Evolutionary conservation across 2,113 vertebrate genomes (phyloP), one percentile per base, ranked within the genome.

Genomic region (Rhinopomastus cyanomelas): DNA sequence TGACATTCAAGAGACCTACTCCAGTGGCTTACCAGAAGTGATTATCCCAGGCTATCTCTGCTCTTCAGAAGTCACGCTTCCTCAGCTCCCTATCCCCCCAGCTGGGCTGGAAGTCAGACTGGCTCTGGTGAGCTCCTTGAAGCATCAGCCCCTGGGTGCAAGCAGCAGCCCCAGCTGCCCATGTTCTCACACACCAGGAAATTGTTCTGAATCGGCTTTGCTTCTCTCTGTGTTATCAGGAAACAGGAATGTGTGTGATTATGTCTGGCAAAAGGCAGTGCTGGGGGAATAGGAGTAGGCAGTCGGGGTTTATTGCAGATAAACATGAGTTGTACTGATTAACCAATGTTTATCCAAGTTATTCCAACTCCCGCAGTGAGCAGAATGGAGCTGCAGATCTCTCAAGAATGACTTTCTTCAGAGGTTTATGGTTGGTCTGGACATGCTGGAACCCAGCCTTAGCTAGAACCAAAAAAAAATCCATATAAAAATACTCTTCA

Each of bases 201-300:
- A 52, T 36, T 55, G 62, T 51, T 73, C 86, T 39, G n/a, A 82
- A 87, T 80, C 78, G 59, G 20, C 44, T 85, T 82, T 56, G 32
- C 30, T 90, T 46, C 48, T 87, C 21, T 82, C 44, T 27, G 9
- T 49, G 23, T 87, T 95, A 95, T 95, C 93, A 66, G 71, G 81
- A 77, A 92, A 64, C 12, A 72, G 71, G 55, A 88, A 93, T 87
- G 81, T 82, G 90, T 93, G 71, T 89, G 86, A 88, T 87, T 90
- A 64, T 32, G 81, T 88, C 88, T 94, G 81, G 71, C 13, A 6
- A 94, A 88, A 93, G 75, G n/a, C 52, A 75, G 55, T 37, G 46
- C 74, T 76, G 37, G 18, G 93, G 75, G 80, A 93, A 82, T 71
- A 88, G 60, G 71, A 79, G 78, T 18, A 81, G 90, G 88, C 86